Evolutionary conservation across 2,113 vertebrate species (phyloP).

Genomic region (Tringa solitaria): DNA sequence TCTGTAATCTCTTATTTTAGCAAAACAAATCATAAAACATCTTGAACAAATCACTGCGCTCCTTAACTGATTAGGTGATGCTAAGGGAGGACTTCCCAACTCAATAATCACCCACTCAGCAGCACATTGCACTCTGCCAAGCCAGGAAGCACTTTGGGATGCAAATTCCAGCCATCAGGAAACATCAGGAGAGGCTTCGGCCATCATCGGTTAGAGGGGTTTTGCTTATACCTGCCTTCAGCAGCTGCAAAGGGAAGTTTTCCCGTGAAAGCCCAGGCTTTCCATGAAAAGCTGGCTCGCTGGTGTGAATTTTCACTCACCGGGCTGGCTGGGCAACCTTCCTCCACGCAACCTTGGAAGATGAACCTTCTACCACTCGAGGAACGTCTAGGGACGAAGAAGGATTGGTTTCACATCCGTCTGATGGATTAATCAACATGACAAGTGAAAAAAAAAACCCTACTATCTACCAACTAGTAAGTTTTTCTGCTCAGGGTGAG

Average conservation of each 20-base stretch:
- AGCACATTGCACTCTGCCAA: not conserved
- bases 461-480: not conserved
- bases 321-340: not conserved
- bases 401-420: not conserved
- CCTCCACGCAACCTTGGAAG: not conserved
- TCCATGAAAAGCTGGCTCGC: accelerated
- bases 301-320: not conserved
- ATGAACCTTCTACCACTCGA: not conserved
- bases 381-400: not conserved
- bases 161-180: not conserved
- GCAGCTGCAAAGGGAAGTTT: not conserved
- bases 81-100: not conserved
- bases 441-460: not conserved
- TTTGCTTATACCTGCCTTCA: not conserved
- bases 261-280: not conserved
- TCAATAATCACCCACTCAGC: not conserved
- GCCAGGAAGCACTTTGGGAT: not conserved
- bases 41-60: not conserved
- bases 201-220: not conserved
- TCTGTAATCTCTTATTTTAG: not conserved
- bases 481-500: not conserved
- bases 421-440: not conserved
- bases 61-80: not conserved
- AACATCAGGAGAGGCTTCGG: not conserved
- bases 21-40: not conserved